Evolutionary conservation across 2,888 invertebrate genomes (phyloP), one percentile per base, ranked within the genome.

Genomic region (Oconnorella tubifera): DNA sequence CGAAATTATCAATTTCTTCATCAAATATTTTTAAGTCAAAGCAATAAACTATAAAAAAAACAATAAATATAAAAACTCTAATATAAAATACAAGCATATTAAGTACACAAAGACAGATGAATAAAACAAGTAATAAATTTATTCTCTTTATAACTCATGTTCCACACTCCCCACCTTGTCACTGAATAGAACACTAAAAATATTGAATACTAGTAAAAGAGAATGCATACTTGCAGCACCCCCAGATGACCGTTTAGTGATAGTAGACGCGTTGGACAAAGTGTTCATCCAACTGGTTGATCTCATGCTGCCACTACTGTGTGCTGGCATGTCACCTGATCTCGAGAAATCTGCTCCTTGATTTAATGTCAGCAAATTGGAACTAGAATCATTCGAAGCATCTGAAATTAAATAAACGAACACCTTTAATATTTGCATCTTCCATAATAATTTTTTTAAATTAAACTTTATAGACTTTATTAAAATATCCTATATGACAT

Each of bases 201-300:
- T n/a, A n/a, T n/a, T n/a, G n/a, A n/a, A n/a, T n/a, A n/a, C n/a
- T n/a, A n/a, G n/a, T n/a, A n/a, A n/a, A n/a, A n/a, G n/a, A n/a
- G n/a, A n/a, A n/a, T n/a, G n/a, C n/a, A n/a, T 19, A 58, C 59
- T 58, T 19, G 59, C 27, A 19, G 31, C 32, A 6, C 57, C 58
- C 75, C 78, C 74, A 23, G 89, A 89, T 28, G 82, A 82, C 56
- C 80, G 71, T 66, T 81, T 81, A 48, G 83, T 83, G 65, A 78
- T 74, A 85, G 78, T 91, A 87, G 75, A 88, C 23, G 75, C 89
- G 88, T 88, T 84, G 27, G 89, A 89, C 56, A 90, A 85, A n/a
- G 95, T 95, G 78, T 93, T 96, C 71, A 95, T 94, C 96, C 96
- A 96, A 0, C 92, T 93, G 51, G 65, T 65, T 1, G 58, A 66